Conservation (phyloP, 2,113 vertebrate genomes). For the Gadus chalcogrammus region DNA sequence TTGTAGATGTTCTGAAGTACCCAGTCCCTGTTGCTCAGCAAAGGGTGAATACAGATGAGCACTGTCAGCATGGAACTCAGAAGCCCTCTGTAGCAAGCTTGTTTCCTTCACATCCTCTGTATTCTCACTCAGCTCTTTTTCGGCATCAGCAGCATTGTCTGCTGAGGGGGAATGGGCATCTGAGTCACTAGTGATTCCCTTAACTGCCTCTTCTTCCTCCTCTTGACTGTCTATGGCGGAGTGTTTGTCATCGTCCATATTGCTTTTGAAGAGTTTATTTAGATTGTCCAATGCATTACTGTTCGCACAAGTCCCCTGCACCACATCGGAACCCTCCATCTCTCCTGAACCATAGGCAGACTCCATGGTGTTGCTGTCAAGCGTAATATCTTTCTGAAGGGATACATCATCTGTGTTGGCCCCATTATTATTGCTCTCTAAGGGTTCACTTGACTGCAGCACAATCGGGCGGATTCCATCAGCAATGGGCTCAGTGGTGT, state of each 20-base stretch:
- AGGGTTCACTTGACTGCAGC: conserved; percentile 43
- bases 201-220: conserved; percentile 35
- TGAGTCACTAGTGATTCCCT: conserved; percentile 37
- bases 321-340: conserved; percentile 37
- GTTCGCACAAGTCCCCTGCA: conserved; percentile 39
- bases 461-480: conserved; percentile 51
- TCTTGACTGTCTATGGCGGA: conserved; percentile 6
- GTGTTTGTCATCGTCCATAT: conserved; percentile 20
- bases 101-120: conserved; percentile 18
- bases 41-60: conserved; percentile 16
- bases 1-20: conserved; percentile 2
- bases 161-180: conserved; percentile 29
- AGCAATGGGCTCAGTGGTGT: conserved; percentile 44
- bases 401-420: conserved; percentile 39
- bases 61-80: conserved; percentile 13
- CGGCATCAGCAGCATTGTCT: conserved; percentile 10
- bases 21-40: conserved; percentile 27
- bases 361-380: conserved; percentile 41
- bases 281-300: conserved; percentile 23
- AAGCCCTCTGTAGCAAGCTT: conserved; percentile 20
- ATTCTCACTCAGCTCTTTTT: conserved; percentile 31
- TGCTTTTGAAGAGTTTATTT: conserved; percentile 33
- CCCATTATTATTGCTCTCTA: conserved; percentile 42
- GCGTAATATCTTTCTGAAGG: conserved; percentile 29
- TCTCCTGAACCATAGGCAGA: conserved; percentile 31